A percentile compares a stretch with the other conserved stretches of the same genome.
These are phyloP conservation scores for Lampropteryx suffumata DNA, from an alignment of 2,888 invertebrate genomes.

Conservation along the genomic window DNA sequence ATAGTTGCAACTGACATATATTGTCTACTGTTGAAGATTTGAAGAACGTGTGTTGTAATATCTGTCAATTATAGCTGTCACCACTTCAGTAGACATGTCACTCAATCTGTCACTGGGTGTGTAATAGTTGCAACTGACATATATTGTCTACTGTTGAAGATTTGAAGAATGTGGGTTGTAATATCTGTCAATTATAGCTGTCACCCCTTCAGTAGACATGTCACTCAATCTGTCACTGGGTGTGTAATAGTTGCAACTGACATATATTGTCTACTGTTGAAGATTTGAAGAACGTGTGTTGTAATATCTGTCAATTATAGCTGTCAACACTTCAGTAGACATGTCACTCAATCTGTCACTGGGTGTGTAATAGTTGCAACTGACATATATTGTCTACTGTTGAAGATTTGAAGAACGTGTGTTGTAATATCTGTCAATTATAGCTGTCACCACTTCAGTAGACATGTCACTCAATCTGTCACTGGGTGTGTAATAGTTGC, in stretches of 20 bases:
- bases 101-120: constrained; percentile 33
- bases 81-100: constrained; percentile 33
- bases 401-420: too few species aligned
- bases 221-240: constrained; percentile 33
- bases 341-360: too few species aligned
- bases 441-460: too few species aligned
- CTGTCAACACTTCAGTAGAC: too few species aligned
- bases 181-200: constrained; percentile 7
- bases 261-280: constrained; percentile 1
- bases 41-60: background rate
- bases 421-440: too few species aligned
- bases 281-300: background rate
- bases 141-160: constrained; percentile 2
- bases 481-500: too few species aligned
- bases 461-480: too few species aligned
- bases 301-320: background rate
- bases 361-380: too few species aligned
- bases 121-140: constrained; percentile 3
- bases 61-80: constrained; percentile 15
- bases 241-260: constrained; percentile 6
- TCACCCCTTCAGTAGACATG: constrained; percentile 28
- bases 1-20: constrained; percentile 5
- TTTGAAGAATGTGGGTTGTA: background rate
- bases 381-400: too few species aligned
- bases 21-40: background rate